A percentile compares a stretch with the other conserved stretches of the same genome.
phyloP scores from a whole-genome alignment of 1,140 invertebrate species.

The Drosophila ficusphila region DNA sequence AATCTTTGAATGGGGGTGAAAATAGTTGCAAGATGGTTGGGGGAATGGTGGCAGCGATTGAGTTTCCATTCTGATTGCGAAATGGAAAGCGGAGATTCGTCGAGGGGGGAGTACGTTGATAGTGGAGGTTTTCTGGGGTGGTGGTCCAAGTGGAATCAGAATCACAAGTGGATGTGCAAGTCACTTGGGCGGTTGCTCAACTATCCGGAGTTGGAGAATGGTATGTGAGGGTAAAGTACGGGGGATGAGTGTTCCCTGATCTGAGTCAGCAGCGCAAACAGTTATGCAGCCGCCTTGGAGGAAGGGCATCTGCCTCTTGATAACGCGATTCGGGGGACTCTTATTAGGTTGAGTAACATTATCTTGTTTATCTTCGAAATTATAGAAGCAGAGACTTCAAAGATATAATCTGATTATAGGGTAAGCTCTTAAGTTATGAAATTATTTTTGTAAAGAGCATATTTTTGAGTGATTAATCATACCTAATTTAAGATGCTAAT shows the following conservation, averaged over 20 bases:
- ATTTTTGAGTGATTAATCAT: not conserved
- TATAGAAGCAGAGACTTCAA: not conserved
- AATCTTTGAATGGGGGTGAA: conserved; percentile 8
- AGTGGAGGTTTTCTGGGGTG: conserved; percentile 4
- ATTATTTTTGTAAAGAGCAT: not conserved
- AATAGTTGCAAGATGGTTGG: not conserved
- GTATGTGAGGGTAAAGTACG: not conserved
- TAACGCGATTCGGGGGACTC: conserved; percentile 9
- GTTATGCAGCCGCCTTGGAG: conserved; percentile 17
- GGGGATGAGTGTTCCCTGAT: conserved; percentile 34
- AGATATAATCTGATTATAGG: not conserved
- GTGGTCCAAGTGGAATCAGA: conserved; percentile 15
- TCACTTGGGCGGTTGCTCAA: conserved; percentile 49
- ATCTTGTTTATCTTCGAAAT: conserved; percentile 22
- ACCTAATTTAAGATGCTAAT: no score
- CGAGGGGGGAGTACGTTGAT: conserved; percentile 2
- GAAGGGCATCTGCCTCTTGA: conserved; percentile 34
- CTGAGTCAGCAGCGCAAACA: conserved; percentile 54
- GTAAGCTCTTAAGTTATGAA: not conserved
- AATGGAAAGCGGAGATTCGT: conserved; percentile 71
- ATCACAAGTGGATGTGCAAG: conserved; percentile 24
- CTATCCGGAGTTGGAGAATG: conserved; percentile 1
- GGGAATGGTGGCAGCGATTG: conserved; percentile 38
- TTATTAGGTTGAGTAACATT: conserved; percentile 8
- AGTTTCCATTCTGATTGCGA: conserved; percentile 69